These are phyloP conservation scores for Platerodrilus igneus DNA, from an alignment of 2,888 invertebrate genomes.

Conservation along the genomic window DNA sequence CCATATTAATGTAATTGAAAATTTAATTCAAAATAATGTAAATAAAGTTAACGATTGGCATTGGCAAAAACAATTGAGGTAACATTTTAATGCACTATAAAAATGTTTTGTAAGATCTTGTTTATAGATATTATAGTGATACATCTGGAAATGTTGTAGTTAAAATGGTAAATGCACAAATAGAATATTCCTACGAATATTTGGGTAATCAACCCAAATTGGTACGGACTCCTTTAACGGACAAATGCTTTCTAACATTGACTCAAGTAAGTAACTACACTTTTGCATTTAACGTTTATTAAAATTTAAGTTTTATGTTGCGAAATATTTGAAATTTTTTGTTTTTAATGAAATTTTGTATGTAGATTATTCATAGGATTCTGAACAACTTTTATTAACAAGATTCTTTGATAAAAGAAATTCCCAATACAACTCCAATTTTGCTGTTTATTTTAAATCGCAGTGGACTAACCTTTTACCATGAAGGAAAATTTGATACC, in stretches of 20 bases:
- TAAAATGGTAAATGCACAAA: constrained; percentile 89
- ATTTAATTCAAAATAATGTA: constrained; percentile 66
- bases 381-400: too few relatives aligned
- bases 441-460: too few relatives aligned
- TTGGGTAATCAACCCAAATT: constrained; percentile 94
- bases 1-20: constrained; percentile 77
- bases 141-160: constrained; percentile 62
- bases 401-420: too few relatives aligned
- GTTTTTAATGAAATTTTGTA: too few relatives aligned
- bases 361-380: too few relatives aligned
- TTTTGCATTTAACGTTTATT: too few relatives aligned
- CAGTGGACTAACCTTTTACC: too few relatives aligned
- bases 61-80: constrained; percentile 93
- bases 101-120: neutral
- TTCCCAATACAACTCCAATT: too few relatives aligned
- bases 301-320: too few relatives aligned
- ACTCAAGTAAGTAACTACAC: constrained; percentile 81
- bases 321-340: too few relatives aligned
- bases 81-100: constrained; percentile 19
- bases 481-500: too few relatives aligned
- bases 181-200: constrained; percentile 96
- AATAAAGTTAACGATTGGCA: constrained; percentile 73
- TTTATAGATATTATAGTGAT: constrained; percentile 63
- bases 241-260: constrained; percentile 94
- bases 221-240: constrained; percentile 93